A percentile compares a stretch with the other conserved stretches of the same genome.
These are phyloP conservation scores for Pantala flavescens DNA, from an alignment of 1,140 invertebrate genomes.

Conservation along the genomic window DNA sequence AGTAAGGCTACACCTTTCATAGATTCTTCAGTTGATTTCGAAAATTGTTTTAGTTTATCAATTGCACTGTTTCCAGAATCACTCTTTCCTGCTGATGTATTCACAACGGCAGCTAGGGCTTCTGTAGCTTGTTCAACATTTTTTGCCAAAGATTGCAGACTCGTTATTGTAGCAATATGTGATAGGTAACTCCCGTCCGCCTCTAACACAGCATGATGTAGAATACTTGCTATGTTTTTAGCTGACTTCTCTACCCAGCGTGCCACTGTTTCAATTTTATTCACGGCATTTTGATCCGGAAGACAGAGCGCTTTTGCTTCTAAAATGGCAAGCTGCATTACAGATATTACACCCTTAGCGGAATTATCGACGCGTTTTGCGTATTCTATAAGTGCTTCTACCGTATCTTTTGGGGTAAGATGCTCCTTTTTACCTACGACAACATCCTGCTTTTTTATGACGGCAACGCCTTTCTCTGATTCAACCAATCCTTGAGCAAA, in stretches of 20 bases:
- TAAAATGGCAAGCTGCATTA: background rate
- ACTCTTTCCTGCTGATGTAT: background rate
- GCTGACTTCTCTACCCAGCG: background rate
- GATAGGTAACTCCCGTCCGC: background rate
- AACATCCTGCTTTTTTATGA: constrained; percentile 27
- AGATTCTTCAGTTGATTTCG: background rate
- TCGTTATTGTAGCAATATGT: background rate
- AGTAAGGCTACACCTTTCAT: background rate
- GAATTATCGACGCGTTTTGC: background rate
- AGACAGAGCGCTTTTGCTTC: background rate
- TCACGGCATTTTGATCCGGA: background rate
- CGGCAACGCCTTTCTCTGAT: constrained; percentile 37
- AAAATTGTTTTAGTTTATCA: background rate
- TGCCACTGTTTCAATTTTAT: background rate
- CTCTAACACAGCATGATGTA: background rate
- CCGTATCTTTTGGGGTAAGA: background rate
- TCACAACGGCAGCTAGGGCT: background rate
- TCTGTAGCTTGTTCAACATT: background rate
- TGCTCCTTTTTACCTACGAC: background rate
- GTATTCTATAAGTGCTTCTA: background rate
- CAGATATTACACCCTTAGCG: background rate
- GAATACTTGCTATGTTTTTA: background rate
- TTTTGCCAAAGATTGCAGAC: background rate
- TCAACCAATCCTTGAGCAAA: constrained; percentile 38
- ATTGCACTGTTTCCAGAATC: background rate